These are phyloP conservation scores for Camelus bactrianus DNA, from an alignment of 2,113 vertebrate genomes.

Conservation along the genomic window DNA sequence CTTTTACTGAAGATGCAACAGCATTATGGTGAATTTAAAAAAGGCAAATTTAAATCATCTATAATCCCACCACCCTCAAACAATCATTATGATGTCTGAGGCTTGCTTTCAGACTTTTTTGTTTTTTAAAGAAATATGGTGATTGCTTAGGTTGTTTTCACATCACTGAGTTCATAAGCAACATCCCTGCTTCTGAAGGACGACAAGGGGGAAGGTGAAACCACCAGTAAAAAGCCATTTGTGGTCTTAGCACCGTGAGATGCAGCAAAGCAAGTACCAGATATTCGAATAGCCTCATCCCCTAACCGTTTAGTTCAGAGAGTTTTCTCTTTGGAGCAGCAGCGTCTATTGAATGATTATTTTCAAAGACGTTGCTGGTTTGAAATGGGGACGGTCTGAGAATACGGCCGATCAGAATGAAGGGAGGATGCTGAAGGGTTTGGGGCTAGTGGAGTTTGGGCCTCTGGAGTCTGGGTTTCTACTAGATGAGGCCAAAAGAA, in stretches of 20 bases:
- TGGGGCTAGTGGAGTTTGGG: neutral
- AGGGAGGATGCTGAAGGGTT: neutral
- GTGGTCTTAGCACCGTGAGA: fast-evolving
- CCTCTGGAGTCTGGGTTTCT: neutral
- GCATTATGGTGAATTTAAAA: neutral
- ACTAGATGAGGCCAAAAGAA: neutral
- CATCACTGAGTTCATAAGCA: constrained; percentile 1
- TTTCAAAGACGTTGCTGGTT: neutral
- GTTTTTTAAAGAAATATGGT: neutral
- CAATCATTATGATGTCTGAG: neutral
- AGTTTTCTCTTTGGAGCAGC: neutral
- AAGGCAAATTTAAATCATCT: neutral
- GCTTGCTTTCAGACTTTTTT: neutral
- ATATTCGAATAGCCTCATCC: neutral
- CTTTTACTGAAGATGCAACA: neutral
- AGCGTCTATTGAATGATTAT: neutral
- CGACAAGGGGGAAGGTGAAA: fast-evolving
- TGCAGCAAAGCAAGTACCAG: fast-evolving
- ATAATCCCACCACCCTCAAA: neutral
- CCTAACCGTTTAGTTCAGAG: neutral
- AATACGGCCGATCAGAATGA: neutral
- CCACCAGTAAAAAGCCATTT: neutral
- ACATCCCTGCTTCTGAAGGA: neutral
- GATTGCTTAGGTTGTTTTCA: neutral
- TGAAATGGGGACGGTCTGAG: neutral